Conservation (phyloP, 2,888 invertebrate species). For the Phorcus lineatus region DNA sequence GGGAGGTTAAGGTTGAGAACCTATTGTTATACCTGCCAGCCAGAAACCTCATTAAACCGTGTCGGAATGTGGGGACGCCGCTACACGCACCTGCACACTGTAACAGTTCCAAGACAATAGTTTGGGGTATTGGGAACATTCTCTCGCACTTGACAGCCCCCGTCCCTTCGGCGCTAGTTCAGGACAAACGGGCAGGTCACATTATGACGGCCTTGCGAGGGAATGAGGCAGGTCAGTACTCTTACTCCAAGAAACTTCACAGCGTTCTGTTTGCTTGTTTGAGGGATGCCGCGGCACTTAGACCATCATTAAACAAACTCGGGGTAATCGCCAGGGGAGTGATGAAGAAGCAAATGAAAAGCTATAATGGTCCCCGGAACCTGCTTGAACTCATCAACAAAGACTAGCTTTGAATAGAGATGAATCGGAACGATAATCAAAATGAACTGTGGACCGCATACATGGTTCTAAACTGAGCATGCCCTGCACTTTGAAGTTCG, state of each 20-base stretch:
- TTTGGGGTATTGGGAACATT: conserved; percentile 62
- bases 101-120: conserved; percentile 43
- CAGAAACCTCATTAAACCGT: conserved; percentile 27
- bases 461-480: too few relatives aligned
- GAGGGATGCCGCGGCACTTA: conserved; percentile 34
- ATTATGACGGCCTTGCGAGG: neutral
- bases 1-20: conserved; percentile 64
- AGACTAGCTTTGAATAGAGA: neutral
- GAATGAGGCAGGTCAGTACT: neutral
- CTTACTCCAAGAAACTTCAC: conserved; percentile 42
- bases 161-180: conserved; percentile 36
- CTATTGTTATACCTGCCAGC: conserved; percentile 61
- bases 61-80: conserved; percentile 40
- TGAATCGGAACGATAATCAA: too few relatives aligned
- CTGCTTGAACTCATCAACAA: neutral
- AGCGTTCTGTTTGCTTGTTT: conserved; percentile 44
- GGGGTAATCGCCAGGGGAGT: conserved; percentile 24
- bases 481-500: too few relatives aligned
- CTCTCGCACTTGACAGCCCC: conserved; percentile 53
- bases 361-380: neutral
- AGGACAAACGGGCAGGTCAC: conserved; percentile 16
- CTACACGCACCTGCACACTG: conserved; percentile 47
- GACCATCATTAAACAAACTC: conserved; percentile 41
- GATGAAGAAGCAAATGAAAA: neutral
- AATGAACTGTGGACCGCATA: too few relatives aligned